Conservation (phyloP, 1,140 invertebrate genomes). For the Drosophila yakuba region DNA sequence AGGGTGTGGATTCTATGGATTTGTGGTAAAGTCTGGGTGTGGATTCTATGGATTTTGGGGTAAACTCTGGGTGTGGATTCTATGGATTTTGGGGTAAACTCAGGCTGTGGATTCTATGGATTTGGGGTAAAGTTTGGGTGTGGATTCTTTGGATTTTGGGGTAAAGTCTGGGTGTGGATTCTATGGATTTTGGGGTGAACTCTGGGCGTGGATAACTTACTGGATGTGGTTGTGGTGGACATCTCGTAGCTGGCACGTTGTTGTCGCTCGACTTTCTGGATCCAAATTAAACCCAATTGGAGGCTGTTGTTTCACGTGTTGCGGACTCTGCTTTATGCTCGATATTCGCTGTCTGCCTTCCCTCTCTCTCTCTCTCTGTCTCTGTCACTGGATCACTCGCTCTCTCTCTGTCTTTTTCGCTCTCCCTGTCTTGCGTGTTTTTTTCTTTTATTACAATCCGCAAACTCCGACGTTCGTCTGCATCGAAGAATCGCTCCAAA, state of each 20-base stretch:
- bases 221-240: slow-evolving; percentile 48
- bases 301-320: slow-evolving; percentile 55
- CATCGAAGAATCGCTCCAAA: slow-evolving; percentile 56
- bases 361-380: background rate
- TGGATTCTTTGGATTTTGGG: too few species aligned
- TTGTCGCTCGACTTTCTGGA: slow-evolving; percentile 9
- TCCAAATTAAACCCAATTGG: slow-evolving; percentile 43
- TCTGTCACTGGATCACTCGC: background rate
- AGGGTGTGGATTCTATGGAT: too few species aligned
- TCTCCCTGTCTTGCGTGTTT: background rate
- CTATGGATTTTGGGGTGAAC: too few species aligned
- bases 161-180: too few species aligned
- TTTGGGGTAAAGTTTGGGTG: too few species aligned
- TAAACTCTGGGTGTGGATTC: too few species aligned
- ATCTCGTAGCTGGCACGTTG: slow-evolving; percentile 3
- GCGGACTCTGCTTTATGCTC: slow-evolving; percentile 53
- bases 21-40: too few species aligned
- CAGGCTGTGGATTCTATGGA: too few species aligned
- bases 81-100: too few species aligned
- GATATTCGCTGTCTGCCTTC: slow-evolving; percentile 30
- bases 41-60: too few species aligned
- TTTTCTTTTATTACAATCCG: background rate
- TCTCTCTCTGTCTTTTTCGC: background rate
- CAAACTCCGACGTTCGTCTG: slow-evolving; percentile 19
- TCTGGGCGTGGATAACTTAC: slow-evolving; percentile 40